Evolutionary conservation across 2,113 vertebrate species (phyloP).

Genomic region (Cacatua alba): DNA sequence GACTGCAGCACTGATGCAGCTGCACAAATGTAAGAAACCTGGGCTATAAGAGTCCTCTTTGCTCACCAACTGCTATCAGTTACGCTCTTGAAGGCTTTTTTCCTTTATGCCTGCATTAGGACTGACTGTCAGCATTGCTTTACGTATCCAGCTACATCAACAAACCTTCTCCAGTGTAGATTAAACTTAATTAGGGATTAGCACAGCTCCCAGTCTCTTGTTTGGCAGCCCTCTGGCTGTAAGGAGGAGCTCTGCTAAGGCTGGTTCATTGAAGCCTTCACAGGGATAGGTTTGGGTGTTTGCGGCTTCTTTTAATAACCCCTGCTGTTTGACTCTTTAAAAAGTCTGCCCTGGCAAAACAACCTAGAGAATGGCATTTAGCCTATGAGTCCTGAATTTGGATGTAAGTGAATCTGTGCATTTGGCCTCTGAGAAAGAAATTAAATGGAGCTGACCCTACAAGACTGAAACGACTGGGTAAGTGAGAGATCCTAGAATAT

Average conservation of each 20-base stretch:
- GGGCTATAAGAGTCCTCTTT: not conserved
- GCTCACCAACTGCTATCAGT: not conserved
- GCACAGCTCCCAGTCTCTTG: not conserved
- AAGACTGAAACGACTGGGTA: not conserved
- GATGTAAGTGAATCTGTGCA: not conserved
- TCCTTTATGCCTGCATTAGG: not conserved
- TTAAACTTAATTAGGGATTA: constrained; percentile 13
- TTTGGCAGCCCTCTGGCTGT: not conserved
- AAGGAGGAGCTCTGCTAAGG: not conserved
- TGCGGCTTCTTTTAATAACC: not conserved
- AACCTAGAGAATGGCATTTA: not conserved
- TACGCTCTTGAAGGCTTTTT: not conserved
- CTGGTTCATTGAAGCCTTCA: not conserved
- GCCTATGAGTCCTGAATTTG: not conserved
- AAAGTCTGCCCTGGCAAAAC: not conserved
- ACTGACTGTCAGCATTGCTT: not conserved
- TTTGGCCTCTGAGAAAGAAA: not conserved
- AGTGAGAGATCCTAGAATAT: not conserved
- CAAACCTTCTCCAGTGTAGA: not conserved
- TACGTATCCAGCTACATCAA: not conserved
- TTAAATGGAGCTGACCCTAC: not conserved
- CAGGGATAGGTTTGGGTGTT: not conserved
- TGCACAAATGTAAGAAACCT: not conserved
- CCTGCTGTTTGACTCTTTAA: not conserved
- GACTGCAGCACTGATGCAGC: not conserved